phyloP scores from a whole-genome alignment of 2,888 invertebrate genomes.

The Lymantria dispar region DNA sequence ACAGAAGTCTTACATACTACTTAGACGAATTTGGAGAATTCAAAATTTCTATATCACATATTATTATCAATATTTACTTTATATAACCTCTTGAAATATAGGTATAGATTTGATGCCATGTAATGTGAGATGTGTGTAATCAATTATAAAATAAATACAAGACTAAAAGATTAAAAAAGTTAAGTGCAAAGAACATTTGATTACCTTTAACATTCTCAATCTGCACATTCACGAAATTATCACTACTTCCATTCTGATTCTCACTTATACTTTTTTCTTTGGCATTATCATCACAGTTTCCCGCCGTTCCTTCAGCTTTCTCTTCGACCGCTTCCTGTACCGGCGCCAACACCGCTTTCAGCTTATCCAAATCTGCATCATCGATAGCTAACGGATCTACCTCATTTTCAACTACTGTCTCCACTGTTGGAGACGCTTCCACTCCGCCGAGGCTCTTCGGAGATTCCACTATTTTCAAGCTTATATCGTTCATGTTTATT shows the following conservation, averaged over 20 bases:
- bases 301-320: conserved; percentile 44
- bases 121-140: too few species aligned
- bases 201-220: conserved; percentile 22
- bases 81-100: too few species aligned
- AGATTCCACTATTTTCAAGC: conserved; percentile 73
- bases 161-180: neutral
- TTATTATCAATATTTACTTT: too few species aligned
- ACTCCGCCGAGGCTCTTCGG: conserved; percentile 59
- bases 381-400: conserved; percentile 70
- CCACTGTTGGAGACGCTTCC: conserved; percentile 51
- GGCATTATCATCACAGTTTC: conserved; percentile 76
- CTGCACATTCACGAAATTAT: conserved; percentile 37
- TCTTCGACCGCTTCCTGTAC: conserved; percentile 37
- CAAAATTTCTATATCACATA: too few species aligned
- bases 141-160: neutral
- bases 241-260: conserved; percentile 43
- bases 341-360: conserved; percentile 35
- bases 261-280: conserved; percentile 67
- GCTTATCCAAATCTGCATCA: conserved; percentile 43
- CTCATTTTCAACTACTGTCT: conserved; percentile 54
- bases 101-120: too few species aligned
- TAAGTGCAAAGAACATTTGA: too few species aligned
- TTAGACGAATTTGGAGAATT: too few species aligned
- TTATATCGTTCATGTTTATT: conserved; percentile 82
- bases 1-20: too few species aligned